These are phyloP conservation scores for Anomalospiza imberbis DNA, from an alignment of 2,797 vertebrate genomes.

Conservation along the genomic window DNA sequence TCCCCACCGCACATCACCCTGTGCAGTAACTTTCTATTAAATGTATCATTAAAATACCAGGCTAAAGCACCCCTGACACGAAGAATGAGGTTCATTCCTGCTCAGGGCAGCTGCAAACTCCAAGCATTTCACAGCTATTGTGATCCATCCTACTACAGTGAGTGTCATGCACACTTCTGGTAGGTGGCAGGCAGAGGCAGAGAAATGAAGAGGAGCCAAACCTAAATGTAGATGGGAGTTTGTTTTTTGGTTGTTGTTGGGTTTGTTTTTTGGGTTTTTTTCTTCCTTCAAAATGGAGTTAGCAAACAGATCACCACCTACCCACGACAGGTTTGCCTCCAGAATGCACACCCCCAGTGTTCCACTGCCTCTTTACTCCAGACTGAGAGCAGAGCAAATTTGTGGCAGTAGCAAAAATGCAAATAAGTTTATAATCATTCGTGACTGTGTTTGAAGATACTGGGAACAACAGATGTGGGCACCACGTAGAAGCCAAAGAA, in stretches of 20 bases:
- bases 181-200: background rate
- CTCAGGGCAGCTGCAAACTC: background rate
- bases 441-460: background rate
- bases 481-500: background rate
- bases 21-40: background rate
- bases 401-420: background rate
- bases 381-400: background rate
- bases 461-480: background rate
- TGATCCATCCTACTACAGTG: background rate
- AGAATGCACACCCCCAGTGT: background rate
- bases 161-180: accelerated
- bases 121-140: background rate
- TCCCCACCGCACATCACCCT: background rate
- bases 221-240: accelerated
- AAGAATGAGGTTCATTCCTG: background rate
- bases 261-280: background rate
- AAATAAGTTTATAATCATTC: background rate
- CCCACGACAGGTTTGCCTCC: background rate
- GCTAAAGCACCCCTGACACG: background rate
- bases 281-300: background rate
- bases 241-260: background rate
- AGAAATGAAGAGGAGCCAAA: background rate
- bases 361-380: accelerated
- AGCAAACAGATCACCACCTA: background rate
- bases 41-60: background rate